Evolutionary conservation across 1,140 invertebrate genomes (phyloP).

Genomic region (Drosophila setifemur): DNA sequence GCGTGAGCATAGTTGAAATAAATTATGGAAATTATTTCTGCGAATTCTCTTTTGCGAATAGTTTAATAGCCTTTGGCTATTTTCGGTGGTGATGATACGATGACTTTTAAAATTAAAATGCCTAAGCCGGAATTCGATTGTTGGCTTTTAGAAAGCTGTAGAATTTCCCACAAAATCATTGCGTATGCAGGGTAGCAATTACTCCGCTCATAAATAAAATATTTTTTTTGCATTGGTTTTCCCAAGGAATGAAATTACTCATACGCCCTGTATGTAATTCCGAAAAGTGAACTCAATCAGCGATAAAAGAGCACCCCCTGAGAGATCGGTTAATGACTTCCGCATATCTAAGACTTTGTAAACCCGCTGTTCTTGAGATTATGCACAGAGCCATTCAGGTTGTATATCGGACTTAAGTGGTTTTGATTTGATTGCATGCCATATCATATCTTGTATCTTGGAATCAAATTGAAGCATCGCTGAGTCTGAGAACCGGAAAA

Average conservation of each 20-base stretch:
- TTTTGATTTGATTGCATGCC: not conserved
- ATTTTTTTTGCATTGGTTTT: conserved; percentile 6
- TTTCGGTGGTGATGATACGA: conserved; percentile 21
- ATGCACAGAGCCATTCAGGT: conserved; percentile 43
- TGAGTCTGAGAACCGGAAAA: conserved; percentile 37
- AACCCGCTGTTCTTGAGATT: conserved; percentile 67
- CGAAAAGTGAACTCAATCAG: conserved; percentile 32
- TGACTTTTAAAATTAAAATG: not conserved
- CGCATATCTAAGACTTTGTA: conserved; percentile 44
- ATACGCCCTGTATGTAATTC: conserved; percentile 2
- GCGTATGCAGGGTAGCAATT: conserved; percentile 8
- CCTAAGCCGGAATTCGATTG: conserved; percentile 11
- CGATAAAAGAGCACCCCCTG: not conserved
- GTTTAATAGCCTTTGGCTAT: conserved; percentile 29
- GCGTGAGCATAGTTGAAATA: conserved; percentile 49
- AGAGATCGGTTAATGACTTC: conserved; percentile 44
- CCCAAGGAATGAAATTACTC: conserved; percentile 4
- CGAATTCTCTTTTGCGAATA: conserved; percentile 45
- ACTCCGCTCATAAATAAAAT: conserved; percentile 3
- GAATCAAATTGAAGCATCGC: conserved; percentile 28
- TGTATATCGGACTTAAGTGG: conserved; percentile 5
- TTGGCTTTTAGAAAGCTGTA: conserved; percentile 22
- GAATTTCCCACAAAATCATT: conserved; percentile 17
- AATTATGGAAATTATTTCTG: conserved; percentile 59
- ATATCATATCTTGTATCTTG: not conserved